Conservation (phyloP, 1,140 invertebrate genomes). For the Euwallacea similis region DNA sequence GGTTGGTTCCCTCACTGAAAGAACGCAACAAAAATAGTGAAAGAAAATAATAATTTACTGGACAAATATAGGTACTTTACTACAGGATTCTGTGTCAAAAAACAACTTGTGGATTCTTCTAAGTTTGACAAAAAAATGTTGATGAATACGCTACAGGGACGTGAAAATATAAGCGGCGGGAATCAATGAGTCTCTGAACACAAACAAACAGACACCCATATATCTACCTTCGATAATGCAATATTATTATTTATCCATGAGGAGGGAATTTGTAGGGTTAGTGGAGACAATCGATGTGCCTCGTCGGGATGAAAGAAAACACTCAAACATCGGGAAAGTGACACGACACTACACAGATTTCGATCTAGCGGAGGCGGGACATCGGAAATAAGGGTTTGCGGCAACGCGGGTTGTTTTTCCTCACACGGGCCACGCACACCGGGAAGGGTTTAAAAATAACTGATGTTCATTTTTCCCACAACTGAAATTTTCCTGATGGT, state of each 20-base stretch:
- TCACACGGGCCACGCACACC: constrained; percentile 11
- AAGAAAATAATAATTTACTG: no score
- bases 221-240: background rate
- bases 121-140: no score
- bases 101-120: no score
- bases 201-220: no score
- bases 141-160: no score
- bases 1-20: no score
- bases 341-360: constrained; percentile 18
- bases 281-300: constrained; percentile 11
- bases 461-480: constrained; percentile 15
- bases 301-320: constrained; percentile 5
- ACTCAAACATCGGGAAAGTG: constrained; percentile 7
- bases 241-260: constrained; percentile 9
- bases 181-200: no score
- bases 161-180: no score
- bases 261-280: constrained; percentile 9
- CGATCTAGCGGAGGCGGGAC: background rate
- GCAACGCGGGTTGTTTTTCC: constrained; percentile 1
- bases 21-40: no score
- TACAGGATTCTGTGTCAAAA: no score
- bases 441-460: constrained; percentile 26
- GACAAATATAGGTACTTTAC: no score
- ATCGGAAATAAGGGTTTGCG: constrained; percentile 2
- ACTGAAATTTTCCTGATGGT: constrained; percentile 6